Evolutionary conservation across 1,140 invertebrate genomes (phyloP).

Genomic region (Euura lappo): DNA sequence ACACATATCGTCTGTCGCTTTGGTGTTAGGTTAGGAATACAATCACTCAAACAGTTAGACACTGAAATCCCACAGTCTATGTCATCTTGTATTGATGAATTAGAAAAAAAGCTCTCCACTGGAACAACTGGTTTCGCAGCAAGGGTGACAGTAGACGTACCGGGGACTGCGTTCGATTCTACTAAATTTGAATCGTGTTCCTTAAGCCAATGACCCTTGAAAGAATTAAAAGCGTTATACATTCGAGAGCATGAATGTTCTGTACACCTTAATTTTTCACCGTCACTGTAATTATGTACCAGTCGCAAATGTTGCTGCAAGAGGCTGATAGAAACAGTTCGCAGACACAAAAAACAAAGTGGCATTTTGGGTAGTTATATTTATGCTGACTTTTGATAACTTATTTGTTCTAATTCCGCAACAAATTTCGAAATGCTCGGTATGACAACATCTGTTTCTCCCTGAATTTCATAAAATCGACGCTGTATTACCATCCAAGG

Average conservation of each 20-base stretch:
- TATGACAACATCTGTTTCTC: constrained; percentile 26
- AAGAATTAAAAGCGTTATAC: constrained; percentile 15
- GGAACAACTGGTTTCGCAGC: neutral
- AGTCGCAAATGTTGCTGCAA: constrained; percentile 14
- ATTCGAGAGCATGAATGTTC: constrained; percentile 16
- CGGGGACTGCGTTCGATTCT: neutral
- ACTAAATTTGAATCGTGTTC: constrained; percentile 12
- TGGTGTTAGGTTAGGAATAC: neutral
- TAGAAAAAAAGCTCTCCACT: neutral
- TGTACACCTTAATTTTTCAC: constrained; percentile 10
- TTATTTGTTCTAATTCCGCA: constrained; percentile 11
- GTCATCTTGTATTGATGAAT: neutral
- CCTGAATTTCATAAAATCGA: constrained; percentile 24
- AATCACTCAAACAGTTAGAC: neutral
- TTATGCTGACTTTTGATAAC: neutral
- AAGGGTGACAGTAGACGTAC: neutral
- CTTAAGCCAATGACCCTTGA: constrained; percentile 15
- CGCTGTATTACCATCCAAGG: constrained; percentile 27
- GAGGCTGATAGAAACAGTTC: neutral
- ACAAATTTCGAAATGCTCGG: constrained; percentile 12
- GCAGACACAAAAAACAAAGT: constrained; percentile 13
- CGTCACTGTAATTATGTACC: constrained; percentile 7
- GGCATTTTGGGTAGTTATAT: constrained; percentile 12
- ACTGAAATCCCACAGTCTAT: neutral
- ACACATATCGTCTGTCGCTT: neutral